Percentiles rank a stretch among this genome's conserved stretches.
These are phyloP conservation scores for Mormyrus lacerda DNA, from an alignment of 2,113 vertebrate species.

Conservation along the genomic window DNA sequence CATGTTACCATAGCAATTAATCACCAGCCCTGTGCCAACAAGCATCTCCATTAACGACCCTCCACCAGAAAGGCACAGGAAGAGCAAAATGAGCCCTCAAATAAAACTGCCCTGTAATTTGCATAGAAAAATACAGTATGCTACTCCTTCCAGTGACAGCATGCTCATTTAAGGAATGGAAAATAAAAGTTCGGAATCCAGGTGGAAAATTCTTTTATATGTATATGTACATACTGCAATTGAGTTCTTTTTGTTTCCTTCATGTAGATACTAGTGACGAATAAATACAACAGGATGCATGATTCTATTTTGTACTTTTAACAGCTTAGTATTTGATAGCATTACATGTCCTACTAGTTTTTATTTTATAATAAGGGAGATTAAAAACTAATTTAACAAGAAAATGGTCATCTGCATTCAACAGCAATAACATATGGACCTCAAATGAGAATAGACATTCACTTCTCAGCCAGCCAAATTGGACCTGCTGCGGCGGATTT, in stretches of 20 bases:
- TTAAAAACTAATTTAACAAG: neutral
- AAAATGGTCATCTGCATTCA: neutral
- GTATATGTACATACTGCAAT: neutral
- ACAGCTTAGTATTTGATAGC: neutral
- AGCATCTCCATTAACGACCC: neutral
- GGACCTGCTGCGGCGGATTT: neutral
- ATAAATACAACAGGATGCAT: neutral
- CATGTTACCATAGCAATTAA: conserved; percentile 1
- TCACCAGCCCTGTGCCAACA: neutral
- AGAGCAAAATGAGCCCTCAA: neutral
- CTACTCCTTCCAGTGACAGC: neutral
- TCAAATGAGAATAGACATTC: neutral
- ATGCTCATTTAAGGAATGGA: neutral
- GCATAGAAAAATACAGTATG: neutral
- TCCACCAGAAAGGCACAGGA: neutral
- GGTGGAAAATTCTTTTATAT: neutral
- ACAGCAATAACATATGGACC: neutral
- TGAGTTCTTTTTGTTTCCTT: neutral
- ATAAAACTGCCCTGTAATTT: neutral
- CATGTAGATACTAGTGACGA: neutral
- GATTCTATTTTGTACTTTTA: neutral
- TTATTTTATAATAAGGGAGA: neutral
- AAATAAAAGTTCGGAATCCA: neutral
- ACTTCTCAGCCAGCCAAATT: neutral
- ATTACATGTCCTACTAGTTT: neutral